Evolutionary conservation across 2,888 invertebrate genomes (phyloP).

Genomic region (Netelia melanura): DNA sequence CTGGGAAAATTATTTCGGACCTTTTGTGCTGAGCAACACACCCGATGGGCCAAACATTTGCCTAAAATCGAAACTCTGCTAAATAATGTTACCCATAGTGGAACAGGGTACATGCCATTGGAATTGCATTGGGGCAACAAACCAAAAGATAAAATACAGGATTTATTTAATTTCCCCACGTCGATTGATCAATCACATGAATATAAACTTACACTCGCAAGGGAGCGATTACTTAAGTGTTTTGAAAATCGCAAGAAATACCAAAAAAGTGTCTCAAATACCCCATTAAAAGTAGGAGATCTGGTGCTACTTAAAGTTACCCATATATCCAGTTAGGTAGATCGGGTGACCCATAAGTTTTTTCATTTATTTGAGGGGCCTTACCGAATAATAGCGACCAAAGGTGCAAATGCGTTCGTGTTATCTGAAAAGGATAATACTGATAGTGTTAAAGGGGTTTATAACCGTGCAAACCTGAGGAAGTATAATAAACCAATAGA

Average conservation of each 20-base stretch:
- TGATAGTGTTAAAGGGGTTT: not conserved
- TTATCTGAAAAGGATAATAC: not conserved
- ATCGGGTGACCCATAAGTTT: constrained; percentile 48
- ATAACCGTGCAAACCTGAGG: constrained; percentile 14
- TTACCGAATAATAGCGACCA: constrained; percentile 20
- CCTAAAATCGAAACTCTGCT: constrained; percentile 28
- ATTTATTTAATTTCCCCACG: constrained; percentile 13
- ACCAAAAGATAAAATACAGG: constrained; percentile 8
- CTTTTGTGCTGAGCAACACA: constrained; percentile 43
- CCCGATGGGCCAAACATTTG: constrained; percentile 49
- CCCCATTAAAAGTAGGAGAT: not conserved
- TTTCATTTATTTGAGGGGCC: constrained; percentile 51
- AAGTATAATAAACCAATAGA: constrained; percentile 17
- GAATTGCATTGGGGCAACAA: constrained; percentile 48
- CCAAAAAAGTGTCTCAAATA: not conserved
- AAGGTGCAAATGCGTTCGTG: constrained; percentile 46
- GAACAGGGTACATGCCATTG: constrained; percentile 32
- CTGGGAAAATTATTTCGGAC: constrained; percentile 61
- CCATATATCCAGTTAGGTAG: constrained; percentile 36
- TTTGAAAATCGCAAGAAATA: constrained; percentile 16
- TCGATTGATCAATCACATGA: constrained; percentile 8
- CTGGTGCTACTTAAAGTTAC: constrained; percentile 45
- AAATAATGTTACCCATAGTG: constrained; percentile 32
- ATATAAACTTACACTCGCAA: not conserved
- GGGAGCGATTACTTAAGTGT: not conserved